These are phyloP conservation scores for Theristus sp. DNA, from an alignment of 2,888 invertebrate species.

Conservation along the genomic window DNA sequence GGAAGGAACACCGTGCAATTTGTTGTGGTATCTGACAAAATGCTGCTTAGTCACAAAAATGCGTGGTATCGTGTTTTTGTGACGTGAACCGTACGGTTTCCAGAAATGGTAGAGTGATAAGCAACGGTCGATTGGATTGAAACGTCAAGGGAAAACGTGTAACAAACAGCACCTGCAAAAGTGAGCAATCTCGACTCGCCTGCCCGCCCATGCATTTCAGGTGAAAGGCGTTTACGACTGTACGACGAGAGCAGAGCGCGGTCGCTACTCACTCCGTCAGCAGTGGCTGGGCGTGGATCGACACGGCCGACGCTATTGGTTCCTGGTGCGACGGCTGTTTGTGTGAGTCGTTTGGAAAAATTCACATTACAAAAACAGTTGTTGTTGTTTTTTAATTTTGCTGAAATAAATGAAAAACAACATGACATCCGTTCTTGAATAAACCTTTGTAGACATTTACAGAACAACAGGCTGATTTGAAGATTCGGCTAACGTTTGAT, in stretches of 20 bases:
- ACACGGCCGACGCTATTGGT: conserved; percentile 93
- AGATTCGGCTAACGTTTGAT: no score
- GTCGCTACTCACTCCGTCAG: conserved; percentile 72
- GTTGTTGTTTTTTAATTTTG: neutral
- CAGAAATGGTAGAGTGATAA: no score
- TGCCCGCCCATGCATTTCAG: no score
- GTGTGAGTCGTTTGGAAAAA: conserved; percentile 47
- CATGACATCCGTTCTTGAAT: neutral
- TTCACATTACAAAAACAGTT: neutral
- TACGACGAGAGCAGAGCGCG: conserved; percentile 68
- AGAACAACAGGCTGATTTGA: conserved; percentile 47
- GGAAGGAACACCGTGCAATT: no score
- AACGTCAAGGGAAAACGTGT: no score
- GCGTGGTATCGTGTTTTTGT: no score
- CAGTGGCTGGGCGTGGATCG: conserved; percentile 85
- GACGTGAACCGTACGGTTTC: no score
- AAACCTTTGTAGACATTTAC: conserved; percentile 13
- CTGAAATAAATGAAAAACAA: conserved; percentile 4
- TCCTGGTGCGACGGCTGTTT: conserved; percentile 71
- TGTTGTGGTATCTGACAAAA: no score
- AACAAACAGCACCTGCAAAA: no score
- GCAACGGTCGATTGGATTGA: no score
- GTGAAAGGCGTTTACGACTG: conserved; percentile 80
- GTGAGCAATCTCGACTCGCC: no score
- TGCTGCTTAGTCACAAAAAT: no score